phyloP scores from a whole-genome alignment of 1,140 invertebrate species.

The Coelopa frigida region DNA sequence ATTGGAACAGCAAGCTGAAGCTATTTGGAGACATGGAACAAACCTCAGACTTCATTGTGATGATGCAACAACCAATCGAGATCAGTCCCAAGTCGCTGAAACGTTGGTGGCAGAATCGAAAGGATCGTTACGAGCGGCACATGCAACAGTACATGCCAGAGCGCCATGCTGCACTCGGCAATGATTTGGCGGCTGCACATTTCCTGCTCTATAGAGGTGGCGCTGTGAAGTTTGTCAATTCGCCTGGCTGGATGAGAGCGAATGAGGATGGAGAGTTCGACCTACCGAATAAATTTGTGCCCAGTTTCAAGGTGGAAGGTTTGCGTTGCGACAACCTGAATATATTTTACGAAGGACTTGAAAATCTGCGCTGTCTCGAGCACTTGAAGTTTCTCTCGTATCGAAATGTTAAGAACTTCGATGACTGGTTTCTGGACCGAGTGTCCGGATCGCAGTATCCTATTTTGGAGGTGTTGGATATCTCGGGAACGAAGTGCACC shows the following conservation, averaged over 20 bases:
- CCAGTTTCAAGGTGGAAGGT: constrained; percentile 54
- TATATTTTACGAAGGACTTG: constrained; percentile 64
- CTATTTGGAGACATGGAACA: constrained; percentile 44
- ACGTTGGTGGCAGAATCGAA: constrained; percentile 45
- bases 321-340: constrained; percentile 58
- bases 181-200: constrained; percentile 66
- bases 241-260: constrained; percentile 52
- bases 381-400: constrained; percentile 60
- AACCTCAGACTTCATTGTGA: constrained; percentile 40
- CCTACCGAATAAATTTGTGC: constrained; percentile 52
- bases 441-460: constrained; percentile 52
- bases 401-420: constrained; percentile 53
- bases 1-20: constrained; percentile 45
- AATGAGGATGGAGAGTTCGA: constrained; percentile 45
- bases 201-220: constrained; percentile 62
- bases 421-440: constrained; percentile 72
- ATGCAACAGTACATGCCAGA: constrained; percentile 47
- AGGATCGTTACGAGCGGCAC: constrained; percentile 33
- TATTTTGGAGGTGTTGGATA: constrained; percentile 63
- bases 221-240: constrained; percentile 53
- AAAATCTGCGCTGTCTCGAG: constrained; percentile 55
- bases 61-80: constrained; percentile 47
- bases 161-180: constrained; percentile 51
- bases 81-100: constrained; percentile 40
- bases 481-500: constrained; percentile 61